Evolutionary conservation across 2,797 vertebrate species (phyloP), one percentile per base, ranked within the genome.

Genomic region (Parambassis ranga): DNA sequence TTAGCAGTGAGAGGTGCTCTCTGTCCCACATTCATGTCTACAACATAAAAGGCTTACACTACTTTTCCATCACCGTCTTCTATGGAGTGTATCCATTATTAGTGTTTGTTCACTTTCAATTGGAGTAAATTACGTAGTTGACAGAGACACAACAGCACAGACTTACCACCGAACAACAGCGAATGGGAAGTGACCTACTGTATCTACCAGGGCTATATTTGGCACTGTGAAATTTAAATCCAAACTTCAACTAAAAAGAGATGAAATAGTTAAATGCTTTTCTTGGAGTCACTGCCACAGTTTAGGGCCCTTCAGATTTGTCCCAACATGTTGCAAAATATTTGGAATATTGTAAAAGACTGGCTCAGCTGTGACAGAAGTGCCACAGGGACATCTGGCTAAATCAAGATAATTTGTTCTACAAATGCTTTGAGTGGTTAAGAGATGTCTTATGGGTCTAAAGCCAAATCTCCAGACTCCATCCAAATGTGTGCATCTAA

Each of bases 71-170:
- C 3, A 2, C 32, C 63, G 44, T 48, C 20, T 52, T 75, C 24
- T 69, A 10, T 33, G 19, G 44, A 60, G 24, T 27, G 47, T 49
- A 31, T 43, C 43, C 35, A 37, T 55, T 28, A 73, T n/a, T 59
- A 19, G 35, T 81, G 65, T 81, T 82, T 79, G 62, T 76, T 53
- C 48, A 63, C 31, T 57, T 69, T 81, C 59, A 75, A 22, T 53
- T 52, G 37, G 59, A 56, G 58, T 69, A 23, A 81, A 71, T 56
- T 33, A 57, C 15, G 37, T 7, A 42, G 70, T 62, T n/a, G 35
- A 65, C 71, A 70, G 55, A 71, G 65, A 41, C 7, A 33, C 9
- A 52, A 41, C 14, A 49, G 59, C 36, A 36, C 44, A 48, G 23
- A 10, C 32, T 20, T 52, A 23, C 22, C 7, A 7, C 61, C 42